Evolutionary conservation across 2,888 invertebrate genomes (phyloP), one percentile per base, ranked within the genome.

Genomic region (Hypsopygia costalis): DNA sequence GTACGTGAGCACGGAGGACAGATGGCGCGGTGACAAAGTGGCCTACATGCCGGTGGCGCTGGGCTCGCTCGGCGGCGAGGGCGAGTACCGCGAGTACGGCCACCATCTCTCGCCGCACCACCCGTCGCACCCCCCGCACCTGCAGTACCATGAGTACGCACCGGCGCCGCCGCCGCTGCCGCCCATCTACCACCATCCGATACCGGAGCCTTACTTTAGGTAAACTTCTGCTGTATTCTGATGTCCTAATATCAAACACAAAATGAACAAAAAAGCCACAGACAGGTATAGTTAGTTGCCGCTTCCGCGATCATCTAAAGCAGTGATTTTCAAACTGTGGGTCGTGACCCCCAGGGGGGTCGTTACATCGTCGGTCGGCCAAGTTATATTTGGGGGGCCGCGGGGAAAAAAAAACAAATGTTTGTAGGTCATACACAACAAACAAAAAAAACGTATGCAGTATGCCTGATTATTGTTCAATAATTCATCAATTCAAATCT

Each of bases 21-120:
- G 83, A 90, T 90, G 91, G 76, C 81, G 78, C 89, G 90, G 91
- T 91, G 91, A 90, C 91, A 91, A 88, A 66, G 91, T 91, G 91
- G 91, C 91, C 81, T 91, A 89, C 88, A 91, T 91, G 91, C 91
- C 86, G 58, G 91, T 91, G 81, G 91, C 89, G 86, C 89, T 91
- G 90, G 90, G 90, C 89, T 90, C 90, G 88, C 87, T 91, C 85
- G 91, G 89, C 89, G 90, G 91, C 89, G 91, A 90, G 89, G 89
- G 90, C 89, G 90, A 90, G 90, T 89, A 83, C 88, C 89, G 79
- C 51, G 81, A 79, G 69, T 87, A 79, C 75, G 63, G 64, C 67
- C 81, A 80, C 66, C 80, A 79, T 75, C 79, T 87, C 80, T 85
- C 85, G 81, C 85, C 80, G 75, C 86, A 81, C 60, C 73, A 60